Evolutionary conservation across 2,797 vertebrate species (phyloP), one percentile per base, ranked within the genome.

Genomic region (Platalea minor): DNA sequence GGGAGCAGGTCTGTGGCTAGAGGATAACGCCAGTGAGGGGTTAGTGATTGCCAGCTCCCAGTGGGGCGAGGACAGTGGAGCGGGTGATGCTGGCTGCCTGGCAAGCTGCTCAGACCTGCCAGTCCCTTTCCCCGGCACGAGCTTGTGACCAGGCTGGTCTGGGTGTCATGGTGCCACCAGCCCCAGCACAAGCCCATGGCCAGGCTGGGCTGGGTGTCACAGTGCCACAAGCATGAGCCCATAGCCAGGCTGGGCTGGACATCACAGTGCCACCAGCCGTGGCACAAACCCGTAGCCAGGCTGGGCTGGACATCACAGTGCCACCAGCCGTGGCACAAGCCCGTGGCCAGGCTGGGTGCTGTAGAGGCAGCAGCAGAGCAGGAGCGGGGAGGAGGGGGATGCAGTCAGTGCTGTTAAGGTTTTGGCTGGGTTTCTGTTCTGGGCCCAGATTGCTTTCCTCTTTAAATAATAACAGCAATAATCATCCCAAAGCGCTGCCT

Each of bases 321-420:
- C 31, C 54, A 57, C 31, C 5, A 4, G 17, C 43, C 41, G 37
- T 1, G 5, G 17, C 41, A 48, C 4, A 0, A n/a, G 28, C 28
- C 45, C 2, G 1, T 39, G 60, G 7, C 70, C 37, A 0, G 54
- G 17, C 50, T 48, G 84, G 41, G 16, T 24, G 48, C 17, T 0
- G 1, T 54, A 24, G 51, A 5, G 46, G 37, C 77, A 45, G 76
- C 33, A 13, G 53, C 57, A 63, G 65, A 50, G 68, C 54, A 39
- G 67, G 41, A 61, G 19, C 2, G 0, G 35, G 50, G 53, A 59
- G 50, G 45, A 19, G 2, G 1, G 37, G 39, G 39, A 14, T 43
- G 63, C 31, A 9, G 39, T 10, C 35, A 8, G 46, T 5, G 0
- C n/a, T 4, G 0, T 1, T 13, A 45, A 26, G 43, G n/a, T 17